A percentile compares a stretch with the other conserved stretches of the same genome.
Evolutionary conservation across 2,888 invertebrate species (phyloP).

Genomic region (Heliconius aoede): DNA sequence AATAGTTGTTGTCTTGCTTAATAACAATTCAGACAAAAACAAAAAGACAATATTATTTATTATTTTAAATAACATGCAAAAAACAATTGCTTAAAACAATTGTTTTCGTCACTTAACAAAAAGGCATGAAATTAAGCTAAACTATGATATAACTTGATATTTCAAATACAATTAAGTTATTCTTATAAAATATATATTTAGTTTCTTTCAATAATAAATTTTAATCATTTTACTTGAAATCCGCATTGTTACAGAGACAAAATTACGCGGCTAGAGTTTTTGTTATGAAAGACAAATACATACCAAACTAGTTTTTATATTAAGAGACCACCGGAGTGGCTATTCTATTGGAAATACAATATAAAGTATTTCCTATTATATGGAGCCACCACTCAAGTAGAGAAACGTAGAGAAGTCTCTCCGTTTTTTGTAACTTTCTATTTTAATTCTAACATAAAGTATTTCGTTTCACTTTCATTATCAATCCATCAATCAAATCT

Average conservation of each 20-base stretch:
- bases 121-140: too few relatives aligned
- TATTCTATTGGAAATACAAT: constrained; percentile 21
- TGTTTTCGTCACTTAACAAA: background rate
- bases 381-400: background rate
- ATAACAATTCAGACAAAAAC: too few relatives aligned
- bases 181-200: background rate
- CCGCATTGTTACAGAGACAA: background rate
- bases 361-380: background rate
- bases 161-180: too few relatives aligned
- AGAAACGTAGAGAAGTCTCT: too few relatives aligned
- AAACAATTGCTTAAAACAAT: too few relatives aligned
- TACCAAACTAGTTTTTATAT: constrained; percentile 26
- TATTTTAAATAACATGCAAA: too few relatives aligned
- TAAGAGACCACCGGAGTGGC: constrained; percentile 40
- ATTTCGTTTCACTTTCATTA: constrained; percentile 58
- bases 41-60: too few relatives aligned
- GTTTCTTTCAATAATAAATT: background rate
- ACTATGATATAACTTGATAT: too few relatives aligned
- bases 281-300: background rate
- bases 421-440: too few relatives aligned
- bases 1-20: too few relatives aligned
- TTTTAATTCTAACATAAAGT: too few relatives aligned
- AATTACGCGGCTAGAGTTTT: background rate
- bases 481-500: constrained; percentile 60
- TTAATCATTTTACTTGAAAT: background rate